Evolutionary conservation across 2,888 invertebrate genomes (phyloP), one percentile per base, ranked within the genome.

Genomic region (Drosophila leonis): DNA sequence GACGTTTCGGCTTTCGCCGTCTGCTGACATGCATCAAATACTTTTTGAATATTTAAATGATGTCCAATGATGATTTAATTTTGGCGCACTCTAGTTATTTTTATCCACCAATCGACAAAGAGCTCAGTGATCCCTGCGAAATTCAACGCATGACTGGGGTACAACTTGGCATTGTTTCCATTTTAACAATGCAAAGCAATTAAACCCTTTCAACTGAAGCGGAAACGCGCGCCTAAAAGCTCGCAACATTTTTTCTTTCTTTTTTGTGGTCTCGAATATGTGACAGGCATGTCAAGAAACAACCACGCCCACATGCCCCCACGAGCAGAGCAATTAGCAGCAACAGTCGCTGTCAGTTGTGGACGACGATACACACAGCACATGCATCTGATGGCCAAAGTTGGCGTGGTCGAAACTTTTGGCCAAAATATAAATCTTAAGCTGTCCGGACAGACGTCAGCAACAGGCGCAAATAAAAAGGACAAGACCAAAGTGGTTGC

Each of bases 361-460:
- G 70, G 62, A 57, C 60, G 64, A 72, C 39, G 67, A 71, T 37
- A 63, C 61, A 49, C 44, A 44, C 24, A 71, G 85, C 90, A 89
- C 85, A 85, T 84, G 84, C 77, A 75, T 39, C 82, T 84, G 90
- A 84, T 85, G 80, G 80, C 65, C 83, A 59, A 79, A 81, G 63
- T 78, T 79, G 57, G 41, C 35, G 61, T 66, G 69, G 55, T 61
- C 64, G 48, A 68, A 76, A 78, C 54, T 80, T 78, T 77, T 61
- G 54, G 29, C 74, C 54, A 64, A 84, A 78, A 75, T 78, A 86
- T 89, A 87, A 86, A 86, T 86, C 86, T 88, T 72, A 49, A 49
- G 74, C 74, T 73, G 57, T 65, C 65, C 61, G 46, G 35, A 57
- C 72, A 70, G 70, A 68, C 81, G 71, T 82, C 90, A 89, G 81